These are phyloP conservation scores for Julus scandinavius DNA, from an alignment of 2,888 invertebrate genomes.

Conservation along the genomic window DNA sequence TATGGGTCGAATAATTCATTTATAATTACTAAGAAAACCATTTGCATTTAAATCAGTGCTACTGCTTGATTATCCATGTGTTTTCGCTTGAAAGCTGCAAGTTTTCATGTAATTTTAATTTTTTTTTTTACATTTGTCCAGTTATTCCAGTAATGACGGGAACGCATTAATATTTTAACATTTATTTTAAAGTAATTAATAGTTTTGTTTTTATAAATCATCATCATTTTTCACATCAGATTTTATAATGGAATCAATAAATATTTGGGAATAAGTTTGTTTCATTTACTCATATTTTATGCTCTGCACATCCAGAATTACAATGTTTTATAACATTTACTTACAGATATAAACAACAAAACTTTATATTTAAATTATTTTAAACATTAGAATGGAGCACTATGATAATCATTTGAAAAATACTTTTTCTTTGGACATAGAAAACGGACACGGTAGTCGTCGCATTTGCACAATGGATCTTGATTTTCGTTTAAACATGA, in stretches of 20 bases:
- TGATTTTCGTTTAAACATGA: constrained; percentile 51
- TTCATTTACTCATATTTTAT: not conserved
- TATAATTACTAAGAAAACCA: not conserved
- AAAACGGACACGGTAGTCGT: constrained; percentile 50
- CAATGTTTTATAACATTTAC: too few relatives aligned
- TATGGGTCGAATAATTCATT: not conserved
- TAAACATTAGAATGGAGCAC: not conserved
- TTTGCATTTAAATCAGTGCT: not conserved
- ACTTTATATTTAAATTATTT: not conserved
- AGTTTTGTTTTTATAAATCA: not conserved
- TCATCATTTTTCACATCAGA: not conserved
- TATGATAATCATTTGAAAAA: constrained; percentile 39
- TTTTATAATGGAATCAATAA: constrained; percentile 39
- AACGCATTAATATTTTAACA: too few relatives aligned
- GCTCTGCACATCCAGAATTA: not conserved
- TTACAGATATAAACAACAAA: too few relatives aligned
- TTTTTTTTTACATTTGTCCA: too few relatives aligned
- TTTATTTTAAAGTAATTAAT: not conserved
- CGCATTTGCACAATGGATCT: constrained; percentile 45
- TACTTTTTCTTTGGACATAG: constrained; percentile 47
- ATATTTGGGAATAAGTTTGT: not conserved
- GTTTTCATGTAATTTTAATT: too few relatives aligned
- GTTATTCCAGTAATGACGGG: too few relatives aligned
- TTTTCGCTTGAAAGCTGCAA: not conserved
- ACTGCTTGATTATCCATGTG: not conserved